Conservation (phyloP, 2,797 vertebrate species). For the Sebastolobus alascanus region DNA sequence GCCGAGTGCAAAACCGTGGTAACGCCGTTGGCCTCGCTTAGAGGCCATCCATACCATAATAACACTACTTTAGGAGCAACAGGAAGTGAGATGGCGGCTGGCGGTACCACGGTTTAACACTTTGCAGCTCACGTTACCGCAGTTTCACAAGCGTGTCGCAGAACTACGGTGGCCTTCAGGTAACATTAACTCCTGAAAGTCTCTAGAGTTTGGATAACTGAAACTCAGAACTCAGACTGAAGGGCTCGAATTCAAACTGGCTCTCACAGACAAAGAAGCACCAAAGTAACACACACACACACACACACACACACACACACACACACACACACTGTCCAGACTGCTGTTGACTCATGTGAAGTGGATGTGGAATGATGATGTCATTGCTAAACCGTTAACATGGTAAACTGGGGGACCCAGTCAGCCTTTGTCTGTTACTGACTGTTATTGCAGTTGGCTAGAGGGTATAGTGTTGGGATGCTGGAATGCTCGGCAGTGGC, state of each 20-base stretch:
- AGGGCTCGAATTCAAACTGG: neutral
- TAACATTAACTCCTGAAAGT: too few relatives aligned
- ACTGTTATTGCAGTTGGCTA: constrained; percentile 74
- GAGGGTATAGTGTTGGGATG: constrained; percentile 34
- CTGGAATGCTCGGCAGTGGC: constrained; percentile 51
- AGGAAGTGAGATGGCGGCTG: too few relatives aligned
- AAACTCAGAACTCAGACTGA: neutral
- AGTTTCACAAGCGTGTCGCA: too few relatives aligned
- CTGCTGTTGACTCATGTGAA: constrained; percentile 21
- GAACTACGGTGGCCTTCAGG: too few relatives aligned
- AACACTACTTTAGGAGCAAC: too few relatives aligned
- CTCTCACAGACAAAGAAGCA: constrained; percentile 5
- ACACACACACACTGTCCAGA: neutral
- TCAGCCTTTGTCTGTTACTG: constrained; percentile 60
- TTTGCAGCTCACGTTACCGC: too few relatives aligned
- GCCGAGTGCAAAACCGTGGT: too few relatives aligned
- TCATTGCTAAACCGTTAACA: constrained; percentile 54
- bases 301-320: constrained; percentile 24
- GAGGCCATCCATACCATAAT: too few relatives aligned
- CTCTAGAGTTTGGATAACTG: neutral
- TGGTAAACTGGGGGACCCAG: constrained; percentile 28
- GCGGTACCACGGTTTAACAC: too few relatives aligned
- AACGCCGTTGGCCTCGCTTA: too few relatives aligned
- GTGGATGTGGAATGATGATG: constrained; percentile 49
- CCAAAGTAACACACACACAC: neutral